Conservation (phyloP, 2,113 vertebrate species). For the Bungarus multicinctus region DNA sequence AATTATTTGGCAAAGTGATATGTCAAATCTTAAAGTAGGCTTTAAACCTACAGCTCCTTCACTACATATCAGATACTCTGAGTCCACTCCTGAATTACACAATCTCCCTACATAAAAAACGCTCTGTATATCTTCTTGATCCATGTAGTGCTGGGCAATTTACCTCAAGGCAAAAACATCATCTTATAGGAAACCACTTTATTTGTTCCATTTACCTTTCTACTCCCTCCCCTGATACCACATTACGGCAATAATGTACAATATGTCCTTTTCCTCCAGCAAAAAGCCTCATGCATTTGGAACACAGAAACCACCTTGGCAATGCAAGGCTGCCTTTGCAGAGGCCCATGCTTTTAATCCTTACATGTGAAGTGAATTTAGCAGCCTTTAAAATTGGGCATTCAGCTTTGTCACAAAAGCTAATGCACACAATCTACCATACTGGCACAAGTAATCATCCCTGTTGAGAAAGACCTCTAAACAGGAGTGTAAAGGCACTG, state of each 20-base stretch:
- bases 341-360: slow-evolving; percentile 29
- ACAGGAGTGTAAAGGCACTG: background rate
- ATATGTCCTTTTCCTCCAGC: background rate
- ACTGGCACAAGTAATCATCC: background rate
- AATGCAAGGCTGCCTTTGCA: background rate
- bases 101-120: background rate
- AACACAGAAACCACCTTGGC: background rate
- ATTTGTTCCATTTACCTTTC: slow-evolving; percentile 6
- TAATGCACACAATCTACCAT: background rate
- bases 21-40: background rate
- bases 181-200: background rate
- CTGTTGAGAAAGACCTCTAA: background rate
- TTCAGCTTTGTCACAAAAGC: slow-evolving; percentile 17
- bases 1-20: background rate
- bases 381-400: background rate
- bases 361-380: background rate
- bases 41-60: background rate
- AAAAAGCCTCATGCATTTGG: background rate
- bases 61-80: background rate
- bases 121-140: background rate
- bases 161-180: background rate
- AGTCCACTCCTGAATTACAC: background rate
- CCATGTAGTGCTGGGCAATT: background rate
- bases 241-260: slow-evolving; percentile 2
- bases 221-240: background rate